Conservation (phyloP, 2,113 vertebrate species). For the Forbesichthys agassizii region DNA sequence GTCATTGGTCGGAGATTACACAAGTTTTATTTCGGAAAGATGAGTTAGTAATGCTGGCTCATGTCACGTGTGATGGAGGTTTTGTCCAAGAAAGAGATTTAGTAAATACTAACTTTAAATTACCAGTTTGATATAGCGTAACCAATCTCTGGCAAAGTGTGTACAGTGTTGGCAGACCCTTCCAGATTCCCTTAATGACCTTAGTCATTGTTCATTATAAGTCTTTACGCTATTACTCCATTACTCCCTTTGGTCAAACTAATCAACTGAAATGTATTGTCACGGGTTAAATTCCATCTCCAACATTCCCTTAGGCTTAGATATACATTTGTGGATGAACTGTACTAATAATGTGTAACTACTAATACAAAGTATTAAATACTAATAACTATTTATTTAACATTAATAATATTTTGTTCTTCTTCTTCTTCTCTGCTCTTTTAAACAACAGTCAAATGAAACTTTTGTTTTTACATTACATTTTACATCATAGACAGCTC, state of each 20-base stretch:
- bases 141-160: slow-evolving; percentile 2
- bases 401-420: background rate
- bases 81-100: slow-evolving; percentile 6
- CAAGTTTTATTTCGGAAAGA: background rate
- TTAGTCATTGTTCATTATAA: background rate
- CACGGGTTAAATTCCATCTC: background rate
- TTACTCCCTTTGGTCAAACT: slow-evolving; percentile 11
- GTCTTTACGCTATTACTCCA: background rate
- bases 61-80: background rate
- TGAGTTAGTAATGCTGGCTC: slow-evolving; percentile 7
- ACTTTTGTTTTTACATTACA: background rate
- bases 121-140: background rate
- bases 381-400: background rate
- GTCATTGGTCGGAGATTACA: background rate
- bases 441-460: too few relatives aligned
- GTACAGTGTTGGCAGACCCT: background rate
- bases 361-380: background rate
- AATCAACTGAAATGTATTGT: slow-evolving; percentile 7
- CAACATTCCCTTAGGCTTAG: background rate
- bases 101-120: background rate
- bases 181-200: background rate
- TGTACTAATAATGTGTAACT: background rate
- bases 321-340: background rate
- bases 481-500: background rate
- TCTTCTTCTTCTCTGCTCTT: background rate